Conservation (phyloP, 1,140 invertebrate genomes). For the Sitophilus oryzae region DNA sequence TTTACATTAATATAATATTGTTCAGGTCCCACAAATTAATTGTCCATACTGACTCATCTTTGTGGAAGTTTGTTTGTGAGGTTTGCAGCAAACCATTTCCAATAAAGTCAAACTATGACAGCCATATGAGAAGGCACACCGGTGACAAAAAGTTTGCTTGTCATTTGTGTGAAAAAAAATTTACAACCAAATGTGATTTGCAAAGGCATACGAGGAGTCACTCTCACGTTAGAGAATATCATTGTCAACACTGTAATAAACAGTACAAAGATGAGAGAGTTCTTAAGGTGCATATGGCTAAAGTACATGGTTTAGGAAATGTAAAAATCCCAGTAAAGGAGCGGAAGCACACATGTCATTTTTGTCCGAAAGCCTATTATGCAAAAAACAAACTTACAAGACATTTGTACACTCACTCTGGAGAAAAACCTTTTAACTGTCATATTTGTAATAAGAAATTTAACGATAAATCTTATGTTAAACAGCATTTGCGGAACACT, state of each 20-base stretch:
- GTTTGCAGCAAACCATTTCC: conserved; percentile 38
- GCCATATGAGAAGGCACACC: conserved; percentile 27
- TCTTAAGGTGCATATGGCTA: conserved; percentile 31
- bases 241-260: conserved; percentile 25
- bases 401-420: conserved; percentile 62
- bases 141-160: conserved; percentile 63
- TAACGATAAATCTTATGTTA: conserved; percentile 31
- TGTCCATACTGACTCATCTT: conserved; percentile 26
- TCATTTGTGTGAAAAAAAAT: conserved; percentile 65
- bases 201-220: conserved; percentile 33
- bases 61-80: conserved; percentile 32
- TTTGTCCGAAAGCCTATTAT: conserved; percentile 48
- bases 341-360: conserved; percentile 25
- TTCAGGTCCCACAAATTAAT: conserved; percentile 25
- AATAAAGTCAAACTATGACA: conserved; percentile 25
- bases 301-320: conserved; percentile 23
- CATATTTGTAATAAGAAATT: conserved; percentile 54
- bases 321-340: conserved; percentile 24
- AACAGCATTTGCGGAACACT: conserved; percentile 24
- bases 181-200: conserved; percentile 40
- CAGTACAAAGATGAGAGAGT: conserved; percentile 25
- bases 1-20: not conserved
- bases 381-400: conserved; percentile 54
- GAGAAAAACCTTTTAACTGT: conserved; percentile 62
- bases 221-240: conserved; percentile 19